Conservation (phyloP, 92 coral and sea anemone species). For the Phenganax subtilis region DNA sequence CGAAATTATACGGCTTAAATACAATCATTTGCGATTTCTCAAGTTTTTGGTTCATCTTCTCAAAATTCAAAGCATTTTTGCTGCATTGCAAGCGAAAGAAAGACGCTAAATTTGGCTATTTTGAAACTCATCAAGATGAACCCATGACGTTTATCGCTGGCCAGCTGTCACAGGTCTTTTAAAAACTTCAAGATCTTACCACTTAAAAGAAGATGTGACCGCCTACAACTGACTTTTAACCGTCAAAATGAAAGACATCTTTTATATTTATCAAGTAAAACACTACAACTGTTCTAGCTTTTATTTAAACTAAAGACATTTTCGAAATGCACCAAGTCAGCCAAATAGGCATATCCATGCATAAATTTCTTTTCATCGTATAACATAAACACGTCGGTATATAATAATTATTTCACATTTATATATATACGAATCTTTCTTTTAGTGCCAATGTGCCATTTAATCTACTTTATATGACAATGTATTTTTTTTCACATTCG, state of each 20-base stretch:
- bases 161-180: conserved; percentile 44
- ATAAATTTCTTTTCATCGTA: no score
- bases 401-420: no score
- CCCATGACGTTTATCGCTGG: conserved; percentile 37
- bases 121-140: background rate
- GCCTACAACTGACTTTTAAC: background rate
- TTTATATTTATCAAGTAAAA: background rate
- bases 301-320: background rate
- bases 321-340: no score
- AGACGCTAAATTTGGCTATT: background rate
- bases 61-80: background rate
- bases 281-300: background rate
- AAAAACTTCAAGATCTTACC: conserved; percentile 16
- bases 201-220: background rate
- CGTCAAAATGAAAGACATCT: background rate
- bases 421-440: no score
- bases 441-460: no score
- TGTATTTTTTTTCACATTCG: no score
- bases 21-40: background rate
- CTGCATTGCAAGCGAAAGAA: no score
- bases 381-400: no score
- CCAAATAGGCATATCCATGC: no score
- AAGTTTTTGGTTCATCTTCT: background rate
- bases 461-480: no score
- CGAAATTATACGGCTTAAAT: background rate